Evolutionary conservation across 2,888 invertebrate genomes (phyloP).

Genomic region (Heliconius ismenius): DNA sequence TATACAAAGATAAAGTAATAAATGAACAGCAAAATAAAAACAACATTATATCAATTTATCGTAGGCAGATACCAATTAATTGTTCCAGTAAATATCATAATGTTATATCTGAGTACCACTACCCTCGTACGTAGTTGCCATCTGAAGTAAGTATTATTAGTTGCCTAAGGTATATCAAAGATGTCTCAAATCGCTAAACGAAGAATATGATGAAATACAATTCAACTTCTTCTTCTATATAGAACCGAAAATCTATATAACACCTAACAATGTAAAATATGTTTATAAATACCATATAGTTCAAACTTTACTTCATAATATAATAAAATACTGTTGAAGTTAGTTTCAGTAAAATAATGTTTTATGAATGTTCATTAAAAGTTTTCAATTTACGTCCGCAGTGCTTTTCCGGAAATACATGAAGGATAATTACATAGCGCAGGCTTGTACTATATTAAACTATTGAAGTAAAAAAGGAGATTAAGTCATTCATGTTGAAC

Average conservation of each 20-base stretch:
- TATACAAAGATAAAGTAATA: too few species aligned
- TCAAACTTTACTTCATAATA: slow-evolving; percentile 8
- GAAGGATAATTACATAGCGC: slow-evolving; percentile 20
- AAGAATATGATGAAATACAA: neutral
- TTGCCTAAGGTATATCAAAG: neutral
- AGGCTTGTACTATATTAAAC: slow-evolving; percentile 10
- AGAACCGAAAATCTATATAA: neutral
- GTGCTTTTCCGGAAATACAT: slow-evolving; percentile 15
- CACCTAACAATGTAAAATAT: neutral
- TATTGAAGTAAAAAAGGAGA: slow-evolving; percentile 14
- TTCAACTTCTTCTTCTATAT: neutral
- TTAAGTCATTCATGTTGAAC: neutral
- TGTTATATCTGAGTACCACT: neutral
- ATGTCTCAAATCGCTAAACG: neutral
- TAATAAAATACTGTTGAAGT: slow-evolving; percentile 19
- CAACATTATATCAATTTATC: neutral
- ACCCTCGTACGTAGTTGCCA: neutral
- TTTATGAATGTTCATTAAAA: slow-evolving; percentile 27
- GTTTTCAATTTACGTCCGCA: slow-evolving; percentile 19
- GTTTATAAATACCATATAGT: neutral
- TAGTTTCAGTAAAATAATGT: slow-evolving; percentile 17
- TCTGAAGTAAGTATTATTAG: neutral
- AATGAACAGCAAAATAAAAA: too few species aligned
- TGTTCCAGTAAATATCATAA: neutral
- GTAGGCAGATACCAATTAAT: neutral